A percentile compares a stretch with the other conserved stretches of the same genome.
These are phyloP conservation scores for Opisthograptis luteolata DNA, from an alignment of 2,888 invertebrate species.

Conservation along the genomic window DNA sequence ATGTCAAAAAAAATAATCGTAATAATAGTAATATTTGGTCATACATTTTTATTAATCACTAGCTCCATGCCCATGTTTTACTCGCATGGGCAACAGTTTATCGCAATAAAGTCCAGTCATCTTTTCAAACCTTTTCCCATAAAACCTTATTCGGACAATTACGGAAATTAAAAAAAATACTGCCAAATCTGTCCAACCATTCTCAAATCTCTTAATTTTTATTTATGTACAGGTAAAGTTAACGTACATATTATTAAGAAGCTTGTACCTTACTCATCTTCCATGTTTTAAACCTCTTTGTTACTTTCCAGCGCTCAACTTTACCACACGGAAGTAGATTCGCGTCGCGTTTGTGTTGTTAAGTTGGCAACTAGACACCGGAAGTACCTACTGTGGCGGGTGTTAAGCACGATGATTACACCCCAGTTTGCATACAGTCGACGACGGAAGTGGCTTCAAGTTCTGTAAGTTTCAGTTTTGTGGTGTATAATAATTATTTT, in stretches of 20 bases:
- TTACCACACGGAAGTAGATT: constrained; percentile 34
- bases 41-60: no score
- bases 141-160: no score
- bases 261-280: background rate
- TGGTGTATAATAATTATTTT: constrained; percentile 14
- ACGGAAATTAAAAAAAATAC: no score
- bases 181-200: no score
- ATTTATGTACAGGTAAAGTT: no score
- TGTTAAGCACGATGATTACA: constrained; percentile 52
- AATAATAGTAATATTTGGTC: no score
- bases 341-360: constrained; percentile 38
- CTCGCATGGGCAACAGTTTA: no score
- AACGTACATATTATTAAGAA: background rate
- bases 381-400: constrained; percentile 46
- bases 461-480: constrained; percentile 11
- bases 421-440: constrained; percentile 45
- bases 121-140: no score
- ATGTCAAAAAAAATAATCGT: no score
- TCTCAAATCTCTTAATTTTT: no score
- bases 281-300: constrained; percentile 15
- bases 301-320: constrained; percentile 25
- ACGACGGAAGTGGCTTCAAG: constrained; percentile 17
- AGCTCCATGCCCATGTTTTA: no score
- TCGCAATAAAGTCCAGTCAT: no score
- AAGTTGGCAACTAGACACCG: constrained; percentile 41